phyloP scores from a whole-genome alignment of 2,888 invertebrate species.

The Hecatera dysodea region DNA sequence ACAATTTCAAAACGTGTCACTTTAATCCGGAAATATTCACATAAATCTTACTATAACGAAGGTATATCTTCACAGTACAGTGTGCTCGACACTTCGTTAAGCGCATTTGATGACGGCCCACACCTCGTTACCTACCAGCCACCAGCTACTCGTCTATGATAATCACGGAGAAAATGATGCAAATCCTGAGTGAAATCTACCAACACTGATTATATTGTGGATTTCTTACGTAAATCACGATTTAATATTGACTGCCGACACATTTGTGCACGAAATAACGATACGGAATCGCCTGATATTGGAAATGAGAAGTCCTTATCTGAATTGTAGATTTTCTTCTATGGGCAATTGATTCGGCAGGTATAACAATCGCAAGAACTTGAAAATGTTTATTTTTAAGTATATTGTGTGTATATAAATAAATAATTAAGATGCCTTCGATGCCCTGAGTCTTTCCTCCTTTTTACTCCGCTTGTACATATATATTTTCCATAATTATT shows the following conservation, averaged over 20 bases:
- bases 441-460: no score
- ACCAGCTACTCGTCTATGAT: slow-evolving; percentile 52
- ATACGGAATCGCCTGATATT: neutral
- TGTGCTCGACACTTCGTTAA: slow-evolving; percentile 55
- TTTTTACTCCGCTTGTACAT: no score
- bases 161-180: slow-evolving; percentile 62
- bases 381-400: no score
- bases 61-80: slow-evolving; percentile 10
- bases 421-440: no score
- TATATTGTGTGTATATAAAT: no score
- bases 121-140: slow-evolving; percentile 61
- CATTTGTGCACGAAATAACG: slow-evolving; percentile 18
- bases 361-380: no score
- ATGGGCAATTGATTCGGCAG: no score
- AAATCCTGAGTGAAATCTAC: slow-evolving; percentile 56
- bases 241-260: slow-evolving; percentile 28
- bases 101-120: slow-evolving; percentile 64
- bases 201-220: slow-evolving; percentile 47
- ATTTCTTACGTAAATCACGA: slow-evolving; percentile 52
- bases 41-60: slow-evolving; percentile 44
- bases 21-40: slow-evolving; percentile 32
- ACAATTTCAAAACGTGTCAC: slow-evolving; percentile 28
- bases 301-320: slow-evolving; percentile 4
- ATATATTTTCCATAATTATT: no score
- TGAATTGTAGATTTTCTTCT: slow-evolving; percentile 7